Conservation (phyloP, 2,113 vertebrate genomes). For the Dicaeum eximium region DNA sequence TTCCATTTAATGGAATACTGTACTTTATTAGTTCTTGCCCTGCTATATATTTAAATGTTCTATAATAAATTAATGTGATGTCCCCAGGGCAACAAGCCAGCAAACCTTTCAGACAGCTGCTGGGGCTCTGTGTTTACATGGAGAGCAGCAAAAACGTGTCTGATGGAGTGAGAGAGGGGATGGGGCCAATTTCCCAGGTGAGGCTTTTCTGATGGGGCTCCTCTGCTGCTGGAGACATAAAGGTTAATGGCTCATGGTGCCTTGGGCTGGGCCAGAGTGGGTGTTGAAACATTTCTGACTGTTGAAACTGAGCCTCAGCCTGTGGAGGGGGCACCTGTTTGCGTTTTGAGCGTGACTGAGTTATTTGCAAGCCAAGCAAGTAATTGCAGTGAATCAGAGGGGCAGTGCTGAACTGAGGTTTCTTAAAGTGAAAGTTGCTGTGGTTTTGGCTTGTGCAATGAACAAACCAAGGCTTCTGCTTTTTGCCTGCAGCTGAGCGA, state of each 20-base stretch:
- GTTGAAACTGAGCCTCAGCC: neutral
- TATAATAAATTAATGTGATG: slow-evolving; percentile 3
- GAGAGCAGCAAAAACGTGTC: neutral
- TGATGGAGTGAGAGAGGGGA: slow-evolving; percentile 16
- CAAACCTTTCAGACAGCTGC: slow-evolving; percentile 53
- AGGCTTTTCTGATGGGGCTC: neutral
- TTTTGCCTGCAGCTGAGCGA: slow-evolving; percentile 80
- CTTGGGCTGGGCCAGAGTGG: neutral
- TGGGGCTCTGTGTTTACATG: slow-evolving; percentile 23
- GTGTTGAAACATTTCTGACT: neutral
- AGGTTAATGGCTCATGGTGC: neutral
- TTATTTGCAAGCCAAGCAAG: slow-evolving; percentile 54
- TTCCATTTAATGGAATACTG: slow-evolving; percentile 34
- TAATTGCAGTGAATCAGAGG: slow-evolving; percentile 26
- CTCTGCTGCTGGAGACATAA: neutral
- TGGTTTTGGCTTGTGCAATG: neutral
- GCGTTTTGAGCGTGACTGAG: neutral
- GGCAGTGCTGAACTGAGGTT: neutral
- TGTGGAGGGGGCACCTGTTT: slow-evolving; percentile 26
- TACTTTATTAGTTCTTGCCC: slow-evolving; percentile 39
- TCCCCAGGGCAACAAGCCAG: slow-evolving; percentile 50
- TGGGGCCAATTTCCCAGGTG: neutral
- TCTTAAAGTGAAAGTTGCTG: slow-evolving; percentile 25
- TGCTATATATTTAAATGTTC: slow-evolving; percentile 47
- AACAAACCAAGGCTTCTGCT: neutral